Evolutionary conservation across 2,113 vertebrate genomes (phyloP).

Genomic region (Lophochroa leadbeateri): DNA sequence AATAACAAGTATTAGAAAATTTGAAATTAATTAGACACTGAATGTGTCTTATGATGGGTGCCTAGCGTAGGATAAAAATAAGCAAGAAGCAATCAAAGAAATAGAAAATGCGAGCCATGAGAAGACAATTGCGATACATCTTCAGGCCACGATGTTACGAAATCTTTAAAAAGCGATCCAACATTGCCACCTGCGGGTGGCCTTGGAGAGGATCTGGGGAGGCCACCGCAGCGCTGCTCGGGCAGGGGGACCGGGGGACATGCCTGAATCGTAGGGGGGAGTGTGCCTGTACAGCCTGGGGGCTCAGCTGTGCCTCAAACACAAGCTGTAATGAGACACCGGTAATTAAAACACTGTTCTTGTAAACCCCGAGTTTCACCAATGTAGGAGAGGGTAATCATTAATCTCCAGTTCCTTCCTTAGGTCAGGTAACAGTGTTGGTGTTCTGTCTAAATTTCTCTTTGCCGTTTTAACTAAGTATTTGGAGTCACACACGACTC

Average conservation of each 20-base stretch:
- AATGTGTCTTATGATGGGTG: rapidly evolving
- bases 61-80: not conserved
- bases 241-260: rapidly evolving
- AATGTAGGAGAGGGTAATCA: rapidly evolving
- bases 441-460: not conserved
- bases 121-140: rapidly evolving
- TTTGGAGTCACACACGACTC: rapidly evolving
- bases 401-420: not conserved
- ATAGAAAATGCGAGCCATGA: rapidly evolving
- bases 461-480: not conserved
- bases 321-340: rapidly evolving
- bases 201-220: not conserved
- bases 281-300: rapidly evolving
- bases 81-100: not conserved
- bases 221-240: rapidly evolving
- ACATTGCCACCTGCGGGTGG: slow-evolving; percentile 57
- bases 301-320: rapidly evolving
- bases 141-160: rapidly evolving
- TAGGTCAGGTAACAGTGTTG: too few relatives aligned
- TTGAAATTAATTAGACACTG: not conserved
- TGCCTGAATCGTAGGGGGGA: rapidly evolving
- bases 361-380: rapidly evolving
- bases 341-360: rapidly evolving
- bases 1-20: not conserved
- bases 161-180: not conserved